phyloP scores from a whole-genome alignment of 2,888 invertebrate species.

The Fissipunctia ypsillon region DNA sequence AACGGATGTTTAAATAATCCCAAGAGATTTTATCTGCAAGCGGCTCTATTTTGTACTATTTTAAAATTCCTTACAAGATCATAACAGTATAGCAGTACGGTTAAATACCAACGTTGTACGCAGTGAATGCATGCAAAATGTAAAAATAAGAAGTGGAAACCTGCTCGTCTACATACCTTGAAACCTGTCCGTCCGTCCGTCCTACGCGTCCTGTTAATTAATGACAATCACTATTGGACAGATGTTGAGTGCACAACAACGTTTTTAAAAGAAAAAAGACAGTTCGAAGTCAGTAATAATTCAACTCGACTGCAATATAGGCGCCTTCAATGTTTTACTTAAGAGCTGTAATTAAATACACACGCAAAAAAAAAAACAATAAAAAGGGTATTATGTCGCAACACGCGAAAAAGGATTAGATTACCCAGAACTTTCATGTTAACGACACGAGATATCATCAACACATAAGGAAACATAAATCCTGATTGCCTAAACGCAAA shows the following conservation, averaged over 20 bases:
- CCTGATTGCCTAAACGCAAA: constrained; percentile 38
- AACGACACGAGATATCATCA: constrained; percentile 45
- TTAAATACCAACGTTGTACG: constrained; percentile 60
- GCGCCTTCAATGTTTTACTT: constrained; percentile 17
- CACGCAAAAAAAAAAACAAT: neutral
- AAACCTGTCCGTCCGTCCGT: constrained; percentile 73
- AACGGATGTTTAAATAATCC: constrained; percentile 47
- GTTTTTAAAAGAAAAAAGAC: constrained; percentile 38
- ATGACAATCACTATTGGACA: constrained; percentile 73
- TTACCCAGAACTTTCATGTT: constrained; percentile 45
- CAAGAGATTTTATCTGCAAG: constrained; percentile 42
- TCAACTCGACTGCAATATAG: constrained; percentile 21
- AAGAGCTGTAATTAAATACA: constrained; percentile 29
- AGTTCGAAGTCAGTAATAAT: constrained; percentile 33
- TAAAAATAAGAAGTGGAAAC: constrained; percentile 51
- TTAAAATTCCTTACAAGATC: constrained; percentile 56
- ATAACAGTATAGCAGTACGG: constrained; percentile 63
- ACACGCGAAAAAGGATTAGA: constrained; percentile 41
- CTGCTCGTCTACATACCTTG: constrained; percentile 69
- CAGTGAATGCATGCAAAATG: constrained; percentile 55
- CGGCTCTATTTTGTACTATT: constrained; percentile 50
- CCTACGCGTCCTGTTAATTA: constrained; percentile 74
- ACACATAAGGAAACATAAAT: constrained; percentile 42
- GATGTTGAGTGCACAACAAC: constrained; percentile 58
- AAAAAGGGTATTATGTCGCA: constrained; percentile 2